phyloP scores from a whole-genome alignment of 30 jellyfish, hydroid and myxozoan genomes.

The Aurelia aurita region DNA sequence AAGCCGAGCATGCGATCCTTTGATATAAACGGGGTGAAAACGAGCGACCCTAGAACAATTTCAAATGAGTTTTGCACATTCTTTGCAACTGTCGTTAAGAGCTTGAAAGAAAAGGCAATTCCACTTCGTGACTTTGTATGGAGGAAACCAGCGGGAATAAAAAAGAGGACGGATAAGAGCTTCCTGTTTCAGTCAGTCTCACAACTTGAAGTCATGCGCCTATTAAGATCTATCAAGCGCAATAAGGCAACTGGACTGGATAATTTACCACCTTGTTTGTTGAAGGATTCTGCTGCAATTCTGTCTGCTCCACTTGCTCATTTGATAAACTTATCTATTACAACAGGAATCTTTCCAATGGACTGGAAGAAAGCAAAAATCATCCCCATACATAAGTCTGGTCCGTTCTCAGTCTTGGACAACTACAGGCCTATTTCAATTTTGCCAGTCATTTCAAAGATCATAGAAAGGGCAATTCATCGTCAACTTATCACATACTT shows the following conservation, averaged over 20 bases:
- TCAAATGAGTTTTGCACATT: conserved; percentile 37
- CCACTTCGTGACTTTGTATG: conserved; percentile 12
- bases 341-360: conserved; percentile 61
- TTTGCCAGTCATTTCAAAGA: too few relatives aligned
- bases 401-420: too few relatives aligned
- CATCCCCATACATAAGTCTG: too few relatives aligned
- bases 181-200: neutral
- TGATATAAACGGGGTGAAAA: neutral
- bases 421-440: too few relatives aligned
- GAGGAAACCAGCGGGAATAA: neutral
- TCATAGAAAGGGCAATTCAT: too few relatives aligned
- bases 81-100: conserved; percentile 38
- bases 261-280: conserved; percentile 54
- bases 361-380: conserved; percentile 77
- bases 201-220: too few relatives aligned
- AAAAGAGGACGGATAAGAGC: neutral
- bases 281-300: conserved; percentile 37
- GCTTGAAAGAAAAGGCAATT: conserved; percentile 14
- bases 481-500: too few relatives aligned
- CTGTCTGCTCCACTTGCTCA: conserved; percentile 57
- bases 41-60: conserved; percentile 1
- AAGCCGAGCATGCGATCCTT: neutral
- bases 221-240: neutral
- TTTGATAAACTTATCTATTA: conserved; percentile 53
- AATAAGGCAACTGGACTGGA: conserved; percentile 63